A percentile compares a stretch with the other conserved stretches of the same genome.
Evolutionary conservation across 2,888 invertebrate genomes (phyloP).

Genomic region (Agonopterix heracliana): DNA sequence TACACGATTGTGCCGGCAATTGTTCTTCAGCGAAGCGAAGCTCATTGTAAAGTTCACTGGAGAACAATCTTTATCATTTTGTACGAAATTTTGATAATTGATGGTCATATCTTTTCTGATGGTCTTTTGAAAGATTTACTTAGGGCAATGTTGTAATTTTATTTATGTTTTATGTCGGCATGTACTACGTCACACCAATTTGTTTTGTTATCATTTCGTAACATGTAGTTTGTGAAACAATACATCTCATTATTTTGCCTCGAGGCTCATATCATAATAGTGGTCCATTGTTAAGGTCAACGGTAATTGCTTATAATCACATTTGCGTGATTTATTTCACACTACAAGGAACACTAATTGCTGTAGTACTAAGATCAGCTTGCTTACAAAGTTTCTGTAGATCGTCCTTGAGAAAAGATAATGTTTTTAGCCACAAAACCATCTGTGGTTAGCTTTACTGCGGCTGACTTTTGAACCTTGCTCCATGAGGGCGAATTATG

Average conservation of each 20-base stretch:
- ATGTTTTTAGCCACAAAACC: constrained; percentile 11
- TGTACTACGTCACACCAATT: constrained; percentile 14
- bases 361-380: not conserved
- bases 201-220: constrained; percentile 20
- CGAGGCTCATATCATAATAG: not conserved
- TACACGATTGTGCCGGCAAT: constrained; percentile 9
- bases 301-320: too few species aligned
- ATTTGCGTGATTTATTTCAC: too few species aligned
- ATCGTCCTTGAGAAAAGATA: constrained; percentile 14
- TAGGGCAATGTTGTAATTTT: constrained; percentile 20
- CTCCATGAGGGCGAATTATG: constrained; percentile 14
- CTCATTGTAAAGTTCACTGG: constrained; percentile 22
- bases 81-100: not conserved
- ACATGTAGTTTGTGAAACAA: constrained; percentile 5
- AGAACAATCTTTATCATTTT: constrained; percentile 17
- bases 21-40: constrained; percentile 18
- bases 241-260: not conserved
- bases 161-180: constrained; percentile 17
- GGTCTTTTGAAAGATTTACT: constrained; percentile 12
- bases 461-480: constrained; percentile 20
- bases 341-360: too few species aligned
- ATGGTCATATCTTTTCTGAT: constrained; percentile 1
- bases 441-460: constrained; percentile 15
- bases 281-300: too few species aligned
- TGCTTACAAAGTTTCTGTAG: constrained; percentile 4